Evolutionary conservation across 2,888 invertebrate genomes (phyloP), one percentile per base, ranked within the genome.

Genomic region (Hyppa rectilinea): DNA sequence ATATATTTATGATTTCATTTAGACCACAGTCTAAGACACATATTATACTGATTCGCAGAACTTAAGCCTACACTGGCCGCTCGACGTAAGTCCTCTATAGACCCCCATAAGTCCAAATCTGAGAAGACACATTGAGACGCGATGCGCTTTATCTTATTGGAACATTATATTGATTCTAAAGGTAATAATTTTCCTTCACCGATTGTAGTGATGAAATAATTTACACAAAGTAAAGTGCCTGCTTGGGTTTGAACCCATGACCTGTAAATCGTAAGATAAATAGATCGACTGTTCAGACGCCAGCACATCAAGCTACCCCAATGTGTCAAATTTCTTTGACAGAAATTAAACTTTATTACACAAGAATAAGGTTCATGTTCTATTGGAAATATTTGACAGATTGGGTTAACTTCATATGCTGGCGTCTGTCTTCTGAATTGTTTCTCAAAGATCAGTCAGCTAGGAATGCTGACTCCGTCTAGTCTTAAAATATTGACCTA

Each of bases 21-120:
- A 43, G 17, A 71, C 82, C 82, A 76, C 36, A 67, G 38, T 45
- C n/a, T 34, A 52, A 71, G 50, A 64, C 69, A 66, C 55, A 75
- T 47, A 55, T 84, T 47, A 55, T 84, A 79, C 47, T 71, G 76
- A 71, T 84, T 83, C 82, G 31, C 64, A 50, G 75, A 66, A 70
- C 65, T 64, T 78, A 84, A 84, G 82, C 71, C 59, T 31, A 45
- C 40, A 36, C 69, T 31, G 10, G 29, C 14, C 9, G 49, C n/a
- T 36, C 23, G 52, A 10, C 45, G 29, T 64, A 81, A 78, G 75
- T 58, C 74, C 43, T 49, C 4, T 36, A 34, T 58, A 71, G 68
- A 49, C 65, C 17, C 40, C 23, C n/a, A 52, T 71, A 71, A 73
- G 64, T 69, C 23, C 53, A 59, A 43, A 71, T 65, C 66, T 52